Evolutionary conservation across 2,888 invertebrate genomes (phyloP).

Genomic region (Tuta absoluta): DNA sequence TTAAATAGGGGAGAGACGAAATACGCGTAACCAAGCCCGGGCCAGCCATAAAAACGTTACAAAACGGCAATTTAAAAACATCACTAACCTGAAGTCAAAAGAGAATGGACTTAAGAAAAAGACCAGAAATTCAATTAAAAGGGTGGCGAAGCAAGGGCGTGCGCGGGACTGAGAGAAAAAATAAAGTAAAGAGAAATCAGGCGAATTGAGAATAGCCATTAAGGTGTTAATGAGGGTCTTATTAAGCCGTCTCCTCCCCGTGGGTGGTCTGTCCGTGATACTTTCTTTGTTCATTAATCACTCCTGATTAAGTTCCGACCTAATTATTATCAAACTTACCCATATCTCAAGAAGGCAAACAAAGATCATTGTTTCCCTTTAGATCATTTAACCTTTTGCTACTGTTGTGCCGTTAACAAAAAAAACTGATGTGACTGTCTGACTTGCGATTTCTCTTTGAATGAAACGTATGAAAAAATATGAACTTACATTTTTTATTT

Average conservation of each 20-base stretch:
- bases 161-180: conserved; percentile 56
- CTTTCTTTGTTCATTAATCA: conserved; percentile 76
- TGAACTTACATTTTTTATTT: too few species aligned
- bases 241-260: conserved; percentile 79
- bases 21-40: conserved; percentile 45
- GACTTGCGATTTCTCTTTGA: too few species aligned
- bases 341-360: conserved; percentile 44
- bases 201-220: conserved; percentile 80
- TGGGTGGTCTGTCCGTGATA: conserved; percentile 75
- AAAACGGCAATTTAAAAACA: conserved; percentile 78
- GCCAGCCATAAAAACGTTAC: conserved; percentile 72
- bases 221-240: conserved; percentile 81
- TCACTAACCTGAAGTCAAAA: conserved; percentile 79
- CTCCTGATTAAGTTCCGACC: conserved; percentile 66
- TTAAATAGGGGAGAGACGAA: conserved; percentile 55
- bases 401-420: too few species aligned
- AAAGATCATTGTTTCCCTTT: not conserved
- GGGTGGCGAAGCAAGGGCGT: conserved; percentile 55
- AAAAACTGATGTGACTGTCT: too few species aligned
- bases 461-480: too few species aligned
- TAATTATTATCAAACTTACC: conserved; percentile 68
- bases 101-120: conserved; percentile 78
- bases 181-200: conserved; percentile 73
- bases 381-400: not conserved
- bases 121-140: conserved; percentile 75